Percentiles rank a stretch among this genome's conserved stretches.
Evolutionary conservation across 2,113 vertebrate genomes (phyloP).

Genomic region (Sylvietta virens): DNA sequence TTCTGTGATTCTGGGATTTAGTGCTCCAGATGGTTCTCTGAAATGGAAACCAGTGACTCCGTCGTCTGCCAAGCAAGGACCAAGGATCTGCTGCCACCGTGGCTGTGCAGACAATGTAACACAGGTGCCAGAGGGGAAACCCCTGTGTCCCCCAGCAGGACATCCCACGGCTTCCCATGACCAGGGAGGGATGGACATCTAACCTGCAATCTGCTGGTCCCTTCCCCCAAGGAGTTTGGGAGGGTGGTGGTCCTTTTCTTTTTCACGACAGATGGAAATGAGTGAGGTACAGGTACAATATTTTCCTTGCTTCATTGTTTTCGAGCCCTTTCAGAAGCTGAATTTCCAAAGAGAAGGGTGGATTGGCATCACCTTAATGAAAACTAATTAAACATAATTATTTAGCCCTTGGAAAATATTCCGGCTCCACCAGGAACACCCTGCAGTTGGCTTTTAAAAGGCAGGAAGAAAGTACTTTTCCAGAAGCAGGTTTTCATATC

Average conservation of each 20-base stretch:
- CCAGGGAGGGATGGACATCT: neutral
- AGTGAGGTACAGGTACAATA: neutral
- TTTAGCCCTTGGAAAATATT: neutral
- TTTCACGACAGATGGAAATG: neutral
- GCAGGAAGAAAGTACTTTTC: neutral
- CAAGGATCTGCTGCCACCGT: neutral
- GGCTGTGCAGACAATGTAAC: accelerated
- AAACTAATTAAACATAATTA: conserved; percentile 24
- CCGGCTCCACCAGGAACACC: neutral
- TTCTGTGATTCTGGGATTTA: neutral
- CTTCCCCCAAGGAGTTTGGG: neutral
- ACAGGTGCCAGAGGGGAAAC: neutral
- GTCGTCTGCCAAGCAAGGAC: accelerated
- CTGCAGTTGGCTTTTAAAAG: neutral
- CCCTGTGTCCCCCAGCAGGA: neutral
- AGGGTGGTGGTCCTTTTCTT: neutral
- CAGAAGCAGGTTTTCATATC: neutral
- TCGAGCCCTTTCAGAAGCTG: neutral
- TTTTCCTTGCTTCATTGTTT: neutral
- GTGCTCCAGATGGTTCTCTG: neutral
- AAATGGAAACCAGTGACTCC: neutral
- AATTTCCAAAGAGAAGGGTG: neutral
- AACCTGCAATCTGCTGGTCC: neutral
- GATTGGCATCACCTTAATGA: neutral
- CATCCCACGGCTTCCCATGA: neutral